Conservation (phyloP, 2,888 invertebrate species). For the Drosophila neotestacea region DNA sequence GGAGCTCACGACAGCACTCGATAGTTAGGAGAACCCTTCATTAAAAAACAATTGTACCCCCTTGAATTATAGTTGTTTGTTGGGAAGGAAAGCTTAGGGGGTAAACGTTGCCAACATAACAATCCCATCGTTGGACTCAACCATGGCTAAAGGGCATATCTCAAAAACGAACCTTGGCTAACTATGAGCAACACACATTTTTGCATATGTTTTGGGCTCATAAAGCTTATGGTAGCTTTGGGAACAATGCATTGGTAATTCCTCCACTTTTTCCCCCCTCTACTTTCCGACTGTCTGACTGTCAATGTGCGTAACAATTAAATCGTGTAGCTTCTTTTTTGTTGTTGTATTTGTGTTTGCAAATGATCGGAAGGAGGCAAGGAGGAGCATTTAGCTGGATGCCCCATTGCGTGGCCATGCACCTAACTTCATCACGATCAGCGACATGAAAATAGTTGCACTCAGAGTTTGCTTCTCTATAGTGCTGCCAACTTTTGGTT, state of each 20-base stretch:
- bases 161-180: slow-evolving; percentile 11
- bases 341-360: slow-evolving; percentile 53
- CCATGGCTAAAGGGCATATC: slow-evolving; percentile 37
- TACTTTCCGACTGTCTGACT: slow-evolving; percentile 26
- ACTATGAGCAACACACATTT: slow-evolving; percentile 29
- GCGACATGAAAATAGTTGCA: slow-evolving; percentile 77
- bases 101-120: slow-evolving; percentile 43
- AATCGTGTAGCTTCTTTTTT: slow-evolving; percentile 78
- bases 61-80: slow-evolving; percentile 45
- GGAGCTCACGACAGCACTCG: slow-evolving; percentile 33
- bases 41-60: slow-evolving; percentile 54
- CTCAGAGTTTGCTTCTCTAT: slow-evolving; percentile 39
- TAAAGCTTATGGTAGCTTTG: slow-evolving; percentile 37
- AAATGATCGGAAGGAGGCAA: slow-evolving; percentile 58
- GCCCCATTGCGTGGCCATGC: slow-evolving; percentile 75
- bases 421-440: slow-evolving; percentile 82
- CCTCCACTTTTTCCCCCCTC: neutral
- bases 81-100: slow-evolving; percentile 4
- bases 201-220: slow-evolving; percentile 60
- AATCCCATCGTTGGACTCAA: slow-evolving; percentile 28
- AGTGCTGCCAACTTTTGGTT: too few relatives aligned
- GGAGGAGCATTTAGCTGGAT: slow-evolving; percentile 33
- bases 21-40: slow-evolving; percentile 35
- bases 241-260: slow-evolving; percentile 45
- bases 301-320: slow-evolving; percentile 83